Base-by-base conservation (phyloP, 1,140 invertebrate species). In the Diachasmimorpha longicaudata region DNA sequence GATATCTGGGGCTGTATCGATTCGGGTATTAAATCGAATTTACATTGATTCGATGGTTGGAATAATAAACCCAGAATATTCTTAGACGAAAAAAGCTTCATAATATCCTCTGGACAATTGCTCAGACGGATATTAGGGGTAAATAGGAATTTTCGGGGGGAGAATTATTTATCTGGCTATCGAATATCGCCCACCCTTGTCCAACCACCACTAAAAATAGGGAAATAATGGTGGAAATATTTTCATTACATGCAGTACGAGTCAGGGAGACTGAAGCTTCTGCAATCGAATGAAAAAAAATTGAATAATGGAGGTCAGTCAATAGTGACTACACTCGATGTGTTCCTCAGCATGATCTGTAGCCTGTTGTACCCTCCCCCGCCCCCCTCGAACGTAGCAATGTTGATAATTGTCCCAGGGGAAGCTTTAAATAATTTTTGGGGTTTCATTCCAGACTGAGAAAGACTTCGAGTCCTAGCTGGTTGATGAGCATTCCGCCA, bases 391-490 rank as follows among this genome's bases (percentile, higher is more conserved):
- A 52, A 6, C 6, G 48, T 52, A 14, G 14, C 9, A 0, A n/a
- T 52, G 44, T 46, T 46, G 44, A 46, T 11, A 46, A 16, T 13
- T 52, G 14, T n/a, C 48, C 48, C 19, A 52, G 48, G 19, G 0
- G 48, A 16, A 16, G n/a, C 16, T 19, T 19, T 42, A 13, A 1
- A 1, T 13, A 14, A 52, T 52, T 16, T 52, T 52, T 16, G 4
- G 14, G 48, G 48, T 80, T 39, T 69, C 70, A 85, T 87, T 87
- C 0, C 74, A 92, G 91, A 87, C 89, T 92, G 83, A 90, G 90
- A 84, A 93, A 93, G 87, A 91, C 92, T 78, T 91, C 91, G 67
- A 92, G 91, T 89, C 92, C 92, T 81, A 83, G 88, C 80, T 90
- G 91, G 89, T 84, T 90, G 81, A 89, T 89, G 87, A 88, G 86